phyloP scores from a whole-genome alignment of 2,797 vertebrate species.

The Poecilia gillii region DNA sequence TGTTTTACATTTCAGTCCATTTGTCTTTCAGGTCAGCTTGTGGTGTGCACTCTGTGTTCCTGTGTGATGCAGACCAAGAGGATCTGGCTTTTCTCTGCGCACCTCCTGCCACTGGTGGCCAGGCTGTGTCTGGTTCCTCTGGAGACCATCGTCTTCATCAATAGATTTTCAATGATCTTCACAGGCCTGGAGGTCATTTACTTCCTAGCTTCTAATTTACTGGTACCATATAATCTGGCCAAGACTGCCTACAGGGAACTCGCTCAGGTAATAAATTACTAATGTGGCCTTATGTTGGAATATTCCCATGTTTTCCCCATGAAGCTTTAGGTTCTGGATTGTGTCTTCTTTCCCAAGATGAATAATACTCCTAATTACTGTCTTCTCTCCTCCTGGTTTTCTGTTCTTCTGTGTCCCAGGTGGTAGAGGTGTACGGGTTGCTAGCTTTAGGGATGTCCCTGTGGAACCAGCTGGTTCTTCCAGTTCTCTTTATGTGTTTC shows the following conservation, averaged over 20 bases:
- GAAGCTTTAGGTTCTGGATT: conserved; percentile 3
- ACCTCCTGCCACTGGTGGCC: conserved; percentile 96
- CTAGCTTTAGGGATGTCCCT: conserved; percentile 96
- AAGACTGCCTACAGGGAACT: conserved; percentile 97
- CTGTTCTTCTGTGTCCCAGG: conserved; percentile 71
- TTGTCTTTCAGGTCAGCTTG: conserved; percentile 90
- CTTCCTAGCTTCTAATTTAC: conserved; percentile 94
- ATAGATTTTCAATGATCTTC: conserved; percentile 99
- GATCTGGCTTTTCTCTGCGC: conserved; percentile 99
- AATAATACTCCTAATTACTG: conserved; percentile 11
- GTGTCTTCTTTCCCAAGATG: conserved; percentile 17
- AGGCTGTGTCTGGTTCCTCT: conserved; percentile 95
- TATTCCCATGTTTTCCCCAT: neutral
- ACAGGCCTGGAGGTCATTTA: conserved; percentile 97
- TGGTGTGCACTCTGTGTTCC: conserved; percentile 97
- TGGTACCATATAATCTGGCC: conserved; percentile 96
- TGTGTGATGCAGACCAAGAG: conserved; percentile 99
- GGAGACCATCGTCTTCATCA: conserved; percentile 96
- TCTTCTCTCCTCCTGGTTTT: neutral
- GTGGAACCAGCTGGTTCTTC: conserved; percentile 98
- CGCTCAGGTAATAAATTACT: conserved; percentile 87
- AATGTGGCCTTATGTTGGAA: neutral
- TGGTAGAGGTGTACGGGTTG: conserved; percentile 97
- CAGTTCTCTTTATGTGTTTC: conserved; percentile 98
- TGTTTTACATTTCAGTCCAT: neutral